Evolutionary conservation across 2,797 vertebrate genomes (phyloP), one percentile per base, ranked within the genome.

Genomic region (Enteromius viviparus): DNA sequence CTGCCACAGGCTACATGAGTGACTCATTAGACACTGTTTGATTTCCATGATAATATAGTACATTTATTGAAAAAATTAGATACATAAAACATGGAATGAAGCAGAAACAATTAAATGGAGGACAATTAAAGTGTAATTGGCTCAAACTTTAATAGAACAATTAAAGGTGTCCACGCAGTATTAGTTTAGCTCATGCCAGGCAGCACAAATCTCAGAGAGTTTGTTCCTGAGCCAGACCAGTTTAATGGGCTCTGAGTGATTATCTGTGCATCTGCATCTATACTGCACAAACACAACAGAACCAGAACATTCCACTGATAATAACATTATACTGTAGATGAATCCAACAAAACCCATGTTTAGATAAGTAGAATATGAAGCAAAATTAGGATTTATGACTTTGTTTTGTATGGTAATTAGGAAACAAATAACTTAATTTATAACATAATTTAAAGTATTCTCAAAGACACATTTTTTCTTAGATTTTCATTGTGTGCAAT

Each of bases 61-160:
- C 70, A 76, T 82, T 76, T 88, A 83, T 87, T 81, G 89, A 89
- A 84, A 83, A 23, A 85, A 21, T 6, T 1, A 6, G 6, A 37
- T 37, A 37, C 5, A 37, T 37, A 23, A 86, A 55, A 80, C 89
- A 81, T 64, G 53, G 82, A 15, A 91, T 89, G 87, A 86, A 87
- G 82, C 87, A 58, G 37, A 85, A 90, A 91, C 84, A 91, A 92
- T 92, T 90, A 90, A 89, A 91, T 55, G 78, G 1, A 0, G 53
- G 76, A 87, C 85, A 88, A 91, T 92, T 91, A 90, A 88, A 90
- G 85, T 58, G 75, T 68, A 88, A 86, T 85, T 88, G 69, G 76
- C 82, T 84, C 45, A 58, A 85, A 90, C 87, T 84, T 90, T 86
- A 88, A 90, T 88, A 84, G 68, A 87, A 86, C 88, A 90, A 92